These are phyloP conservation scores for Glyptemys insculpta DNA, from an alignment of 2,797 vertebrate species.

Conservation along the genomic window DNA sequence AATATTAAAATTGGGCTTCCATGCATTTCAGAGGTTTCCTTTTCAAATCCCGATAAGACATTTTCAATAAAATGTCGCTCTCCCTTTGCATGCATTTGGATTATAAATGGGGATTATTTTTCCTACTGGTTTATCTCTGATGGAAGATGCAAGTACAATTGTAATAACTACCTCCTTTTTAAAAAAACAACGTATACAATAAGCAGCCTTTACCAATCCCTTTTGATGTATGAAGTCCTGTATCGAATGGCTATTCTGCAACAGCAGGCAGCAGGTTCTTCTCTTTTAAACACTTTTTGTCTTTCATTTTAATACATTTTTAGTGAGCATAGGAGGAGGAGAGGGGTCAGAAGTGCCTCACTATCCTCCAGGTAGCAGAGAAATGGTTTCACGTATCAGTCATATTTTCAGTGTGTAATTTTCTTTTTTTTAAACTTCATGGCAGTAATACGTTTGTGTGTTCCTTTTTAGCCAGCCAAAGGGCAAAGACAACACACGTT, in stretches of 20 bases:
- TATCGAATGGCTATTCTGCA: neutral
- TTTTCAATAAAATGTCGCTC: slow-evolving; percentile 43
- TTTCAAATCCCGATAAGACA: neutral
- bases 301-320: neutral
- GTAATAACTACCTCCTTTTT: neutral
- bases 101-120: slow-evolving; percentile 6
- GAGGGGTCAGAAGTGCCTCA: slow-evolving; percentile 32
- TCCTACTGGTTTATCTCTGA: slow-evolving; percentile 19
- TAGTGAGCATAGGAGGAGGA: slow-evolving; percentile 1
- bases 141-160: neutral
- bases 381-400: neutral
- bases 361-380: neutral
- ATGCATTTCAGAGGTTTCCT: neutral
- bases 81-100: slow-evolving; percentile 2
- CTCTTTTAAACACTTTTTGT: neutral
- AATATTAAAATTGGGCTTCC: slow-evolving; percentile 35
- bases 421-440: slow-evolving; percentile 12
- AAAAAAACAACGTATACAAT: neutral
- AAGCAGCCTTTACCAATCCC: neutral
- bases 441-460: neutral
- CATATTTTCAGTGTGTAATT: neutral
- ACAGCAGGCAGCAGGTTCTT: slow-evolving; percentile 19
- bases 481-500: neutral
- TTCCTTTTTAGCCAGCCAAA: neutral
- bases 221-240: neutral